Conservation (phyloP, 2,888 invertebrate species). For the Smittia sp. region DNA sequence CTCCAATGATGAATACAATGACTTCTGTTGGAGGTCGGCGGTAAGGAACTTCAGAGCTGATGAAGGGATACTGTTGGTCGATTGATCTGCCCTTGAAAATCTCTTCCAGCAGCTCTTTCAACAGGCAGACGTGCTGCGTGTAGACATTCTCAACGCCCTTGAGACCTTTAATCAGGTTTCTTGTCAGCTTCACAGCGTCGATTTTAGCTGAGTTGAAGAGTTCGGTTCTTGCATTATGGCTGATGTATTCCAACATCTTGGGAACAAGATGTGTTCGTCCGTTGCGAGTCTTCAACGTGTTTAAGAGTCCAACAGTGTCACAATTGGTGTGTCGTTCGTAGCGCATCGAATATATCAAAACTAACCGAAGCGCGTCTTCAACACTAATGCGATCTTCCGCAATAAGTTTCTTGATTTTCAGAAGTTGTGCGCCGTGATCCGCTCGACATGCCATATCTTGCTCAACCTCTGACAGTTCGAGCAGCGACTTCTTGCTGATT, state of each 20-base stretch:
- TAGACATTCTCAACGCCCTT: conserved; percentile 99
- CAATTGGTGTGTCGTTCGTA: conserved; percentile 89
- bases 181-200: conserved; percentile 77
- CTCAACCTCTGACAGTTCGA: conserved; percentile 90
- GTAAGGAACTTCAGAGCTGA: conserved; percentile 62
- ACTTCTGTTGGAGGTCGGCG: conserved; percentile 80
- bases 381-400: conserved; percentile 67
- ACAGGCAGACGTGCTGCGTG: conserved; percentile 93
- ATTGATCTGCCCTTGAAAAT: conserved; percentile 85
- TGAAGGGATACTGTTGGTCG: conserved; percentile 79
- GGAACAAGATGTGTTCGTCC: conserved; percentile 63
- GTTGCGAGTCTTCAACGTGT: conserved; percentile 69
- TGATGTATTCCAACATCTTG: conserved; percentile 79
- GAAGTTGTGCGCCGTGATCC: conserved; percentile 74
- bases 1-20: conserved; percentile 95
- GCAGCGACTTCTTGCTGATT: conserved; percentile 71
- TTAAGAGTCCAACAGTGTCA: conserved; percentile 72
- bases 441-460: conserved; percentile 89
- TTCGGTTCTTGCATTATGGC: conserved; percentile 78
- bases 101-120: conserved; percentile 87
- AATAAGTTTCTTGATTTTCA: conserved; percentile 75
- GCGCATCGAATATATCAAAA: conserved; percentile 88
- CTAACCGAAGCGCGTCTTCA: conserved; percentile 80
- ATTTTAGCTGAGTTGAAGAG: conserved; percentile 86
- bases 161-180: conserved; percentile 60